Evolutionary conservation across 2,888 invertebrate genomes (phyloP), one percentile per base, ranked within the genome.

Genomic region (Agrypnus murinus): DNA sequence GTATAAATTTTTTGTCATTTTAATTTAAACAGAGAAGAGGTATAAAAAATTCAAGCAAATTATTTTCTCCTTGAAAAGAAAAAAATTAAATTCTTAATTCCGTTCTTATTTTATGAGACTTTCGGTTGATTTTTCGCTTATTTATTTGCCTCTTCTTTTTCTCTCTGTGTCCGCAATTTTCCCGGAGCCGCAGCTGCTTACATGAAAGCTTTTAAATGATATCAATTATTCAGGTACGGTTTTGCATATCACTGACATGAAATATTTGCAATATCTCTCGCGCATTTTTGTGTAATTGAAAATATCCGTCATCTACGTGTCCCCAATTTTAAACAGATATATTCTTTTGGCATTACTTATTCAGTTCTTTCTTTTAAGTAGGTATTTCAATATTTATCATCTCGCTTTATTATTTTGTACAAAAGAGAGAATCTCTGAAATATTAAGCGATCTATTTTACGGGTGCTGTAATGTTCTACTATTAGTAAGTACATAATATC

Each of bases 181-280:
- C 53, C 36, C 40, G 36, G 65, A 55, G 63, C 57, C 72, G 60
- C 74, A 74, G 69, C 67, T 74, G 74, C 67, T 72, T 69, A 71
- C 74, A 63, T 72, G 75, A 71, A 74, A 72, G 78, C 78, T 78
- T 78, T 78, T 75, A 78, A 76, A 74, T 74, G 72, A 63, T 71
- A 77, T 78, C 76, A 78, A 78, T 78, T 78, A 78, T 78, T 77
- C 76, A 78, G 68, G 65, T 69, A 36, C 69, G 72, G 71, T 69
- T 74, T 71, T 74, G 72, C 76, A 74, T 72, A 75, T 72, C 69
- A 73, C 60, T 63, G 73, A 73, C 75, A 65, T 73, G 69, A 75
- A 75, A 75, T 74, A 75, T 74, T 73, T 64, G 72, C 65, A 65
- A 69, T 69, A 66, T 62, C 50, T 55, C 63, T 34, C 14, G 70